Evolutionary conservation across 2,888 invertebrate species (phyloP).

Genomic region (Lochmaea capreae): DNA sequence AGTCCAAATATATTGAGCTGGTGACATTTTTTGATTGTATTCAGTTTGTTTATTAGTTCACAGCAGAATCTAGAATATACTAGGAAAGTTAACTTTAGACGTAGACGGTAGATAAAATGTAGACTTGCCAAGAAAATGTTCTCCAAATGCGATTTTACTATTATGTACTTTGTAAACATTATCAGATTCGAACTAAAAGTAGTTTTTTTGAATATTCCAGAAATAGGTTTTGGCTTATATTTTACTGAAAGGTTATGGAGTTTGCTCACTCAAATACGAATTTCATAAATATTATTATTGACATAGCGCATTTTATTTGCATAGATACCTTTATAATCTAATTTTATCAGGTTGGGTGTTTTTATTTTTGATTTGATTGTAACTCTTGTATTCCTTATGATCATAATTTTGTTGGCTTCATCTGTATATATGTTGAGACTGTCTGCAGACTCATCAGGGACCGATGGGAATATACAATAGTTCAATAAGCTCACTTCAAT

Average conservation of each 20-base stretch:
- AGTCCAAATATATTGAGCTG: too few relatives aligned
- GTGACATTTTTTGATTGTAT: too few relatives aligned
- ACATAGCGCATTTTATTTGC: slow-evolving; percentile 60
- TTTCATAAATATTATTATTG: slow-evolving; percentile 58
- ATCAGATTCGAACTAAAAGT: not conserved
- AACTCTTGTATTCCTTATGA: not conserved
- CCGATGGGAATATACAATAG: too few relatives aligned
- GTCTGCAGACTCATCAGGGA: too few relatives aligned
- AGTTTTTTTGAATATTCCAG: slow-evolving; percentile 6
- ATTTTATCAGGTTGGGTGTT: not conserved
- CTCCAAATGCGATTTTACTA: slow-evolving; percentile 2
- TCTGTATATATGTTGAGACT: too few relatives aligned
- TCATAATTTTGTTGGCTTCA: too few relatives aligned
- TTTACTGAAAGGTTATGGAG: slow-evolving; percentile 47
- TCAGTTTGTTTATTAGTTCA: too few relatives aligned
- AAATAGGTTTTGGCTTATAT: not conserved
- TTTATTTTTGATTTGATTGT: not conserved
- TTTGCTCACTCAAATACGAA: slow-evolving; percentile 58
- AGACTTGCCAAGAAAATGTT: not conserved
- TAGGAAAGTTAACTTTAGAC: too few relatives aligned
- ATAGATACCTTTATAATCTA: slow-evolving; percentile 43
- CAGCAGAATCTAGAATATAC: too few relatives aligned
- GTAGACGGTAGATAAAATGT: not conserved
- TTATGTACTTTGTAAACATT: slow-evolving; percentile 17
- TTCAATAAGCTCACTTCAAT: too few relatives aligned